phyloP scores from a whole-genome alignment of 2,113 vertebrate genomes.

The Fregata magnificens region DNA sequence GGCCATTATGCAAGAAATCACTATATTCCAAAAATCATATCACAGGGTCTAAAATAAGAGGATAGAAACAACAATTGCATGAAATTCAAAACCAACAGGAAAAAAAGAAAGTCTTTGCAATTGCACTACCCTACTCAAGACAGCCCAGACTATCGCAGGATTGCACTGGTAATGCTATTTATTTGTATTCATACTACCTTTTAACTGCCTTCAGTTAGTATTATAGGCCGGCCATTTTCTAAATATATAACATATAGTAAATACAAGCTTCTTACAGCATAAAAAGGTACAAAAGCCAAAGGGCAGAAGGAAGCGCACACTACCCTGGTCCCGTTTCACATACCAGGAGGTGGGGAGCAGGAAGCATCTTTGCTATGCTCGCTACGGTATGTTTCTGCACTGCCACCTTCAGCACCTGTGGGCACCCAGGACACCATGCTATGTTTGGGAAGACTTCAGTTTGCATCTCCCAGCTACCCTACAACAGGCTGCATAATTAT shows the following conservation, averaged over 20 bases:
- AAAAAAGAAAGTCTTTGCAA: background rate
- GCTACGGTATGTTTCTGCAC: fast-evolving
- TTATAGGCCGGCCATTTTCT: background rate
- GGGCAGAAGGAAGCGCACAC: background rate
- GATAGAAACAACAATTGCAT: background rate
- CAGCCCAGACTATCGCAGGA: background rate
- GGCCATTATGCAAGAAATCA: background rate
- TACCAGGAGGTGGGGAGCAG: background rate
- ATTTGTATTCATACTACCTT: background rate
- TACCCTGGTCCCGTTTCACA: fast-evolving
- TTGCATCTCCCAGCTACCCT: background rate
- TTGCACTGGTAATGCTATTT: background rate
- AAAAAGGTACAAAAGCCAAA: background rate
- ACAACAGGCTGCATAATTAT: background rate
- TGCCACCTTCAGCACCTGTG: fast-evolving
- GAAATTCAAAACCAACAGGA: background rate
- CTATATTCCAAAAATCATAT: background rate
- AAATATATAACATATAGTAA: background rate
- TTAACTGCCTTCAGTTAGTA: background rate
- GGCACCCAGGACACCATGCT: background rate
- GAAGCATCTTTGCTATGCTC: background rate
- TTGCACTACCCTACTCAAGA: background rate
- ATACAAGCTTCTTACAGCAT: background rate
- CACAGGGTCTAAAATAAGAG: background rate
- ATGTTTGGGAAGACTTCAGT: background rate